These are phyloP conservation scores for Perca fluviatilis DNA, from an alignment of 2,113 vertebrate genomes.

Conservation along the genomic window DNA sequence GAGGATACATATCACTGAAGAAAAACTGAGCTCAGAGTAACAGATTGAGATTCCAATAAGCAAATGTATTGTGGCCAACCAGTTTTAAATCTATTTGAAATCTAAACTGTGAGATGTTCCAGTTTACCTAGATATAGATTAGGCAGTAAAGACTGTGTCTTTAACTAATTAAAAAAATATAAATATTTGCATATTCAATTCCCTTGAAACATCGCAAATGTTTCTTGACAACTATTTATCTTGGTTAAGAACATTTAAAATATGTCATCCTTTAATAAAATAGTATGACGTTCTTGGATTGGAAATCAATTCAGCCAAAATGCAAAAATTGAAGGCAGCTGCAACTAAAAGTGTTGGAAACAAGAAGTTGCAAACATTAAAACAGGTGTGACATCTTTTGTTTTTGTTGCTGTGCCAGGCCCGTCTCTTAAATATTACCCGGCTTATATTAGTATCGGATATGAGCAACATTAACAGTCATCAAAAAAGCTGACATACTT, in stretches of 20 bases:
- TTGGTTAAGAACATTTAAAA: neutral
- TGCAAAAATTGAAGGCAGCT: conserved; percentile 1
- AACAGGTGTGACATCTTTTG: conserved; percentile 33
- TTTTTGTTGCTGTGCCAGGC: conserved; percentile 12
- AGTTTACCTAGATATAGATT: neutral
- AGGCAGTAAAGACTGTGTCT: neutral
- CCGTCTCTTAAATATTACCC: conserved; percentile 29
- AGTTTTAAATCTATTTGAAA: neutral
- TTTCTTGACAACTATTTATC: too few relatives aligned
- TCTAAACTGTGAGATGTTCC: neutral
- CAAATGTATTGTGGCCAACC: neutral
- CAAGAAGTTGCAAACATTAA: conserved; percentile 9
- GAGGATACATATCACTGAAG: too few relatives aligned
- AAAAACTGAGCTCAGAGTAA: neutral
- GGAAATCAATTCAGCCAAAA: neutral
- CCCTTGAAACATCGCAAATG: too few relatives aligned
- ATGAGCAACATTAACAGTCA: conserved; percentile 35
- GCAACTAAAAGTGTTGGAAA: conserved; percentile 14
- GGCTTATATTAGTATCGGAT: conserved; percentile 35
- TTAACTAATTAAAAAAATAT: neutral
- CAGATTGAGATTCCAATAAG: neutral
- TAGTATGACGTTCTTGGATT: neutral
- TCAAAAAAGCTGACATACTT: neutral
- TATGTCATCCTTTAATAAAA: neutral
- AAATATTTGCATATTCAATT: neutral